Percentiles rank a stretch among this genome's conserved stretches.
phyloP scores from a whole-genome alignment of 2,888 invertebrate species.

The Lasius platythorax region DNA sequence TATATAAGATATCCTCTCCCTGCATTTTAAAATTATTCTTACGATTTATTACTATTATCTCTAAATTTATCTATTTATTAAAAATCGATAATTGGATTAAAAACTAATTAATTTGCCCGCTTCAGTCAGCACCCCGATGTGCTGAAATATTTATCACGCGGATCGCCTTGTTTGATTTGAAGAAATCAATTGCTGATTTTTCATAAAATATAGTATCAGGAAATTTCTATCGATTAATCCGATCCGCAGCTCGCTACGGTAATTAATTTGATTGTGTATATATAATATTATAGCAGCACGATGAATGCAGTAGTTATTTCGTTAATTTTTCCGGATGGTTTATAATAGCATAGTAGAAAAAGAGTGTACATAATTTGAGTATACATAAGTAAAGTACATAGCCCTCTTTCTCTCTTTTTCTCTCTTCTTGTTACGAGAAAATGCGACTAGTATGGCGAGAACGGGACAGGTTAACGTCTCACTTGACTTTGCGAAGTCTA shows the following conservation, averaged over 20 bases:
- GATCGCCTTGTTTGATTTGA: not conserved
- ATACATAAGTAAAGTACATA: not conserved
- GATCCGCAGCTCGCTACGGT: not conserved
- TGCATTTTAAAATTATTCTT: not conserved
- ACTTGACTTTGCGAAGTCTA: constrained; percentile 64
- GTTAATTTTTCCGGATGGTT: constrained; percentile 23
- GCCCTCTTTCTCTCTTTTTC: not conserved
- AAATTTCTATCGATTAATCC: not conserved
- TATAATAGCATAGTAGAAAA: constrained; percentile 15
- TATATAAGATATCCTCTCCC: not conserved
- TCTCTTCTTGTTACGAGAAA: constrained; percentile 14
- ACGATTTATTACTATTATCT: not conserved
- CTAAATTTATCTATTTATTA: not conserved
- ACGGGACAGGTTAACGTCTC: constrained; percentile 69
- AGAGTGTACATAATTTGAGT: constrained; percentile 3
- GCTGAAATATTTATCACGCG: not conserved
- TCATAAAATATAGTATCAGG: not conserved
- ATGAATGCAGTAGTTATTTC: not conserved
- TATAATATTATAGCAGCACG: not conserved
- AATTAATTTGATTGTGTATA: not conserved
- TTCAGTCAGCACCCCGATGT: not conserved
- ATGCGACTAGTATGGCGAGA: constrained; percentile 4
- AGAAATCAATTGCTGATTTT: not conserved
- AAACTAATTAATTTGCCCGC: not conserved
- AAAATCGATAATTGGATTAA: not conserved